These are phyloP conservation scores for Nephrotoma guestfalica DNA, from an alignment of 2,888 invertebrate genomes.

Conservation along the genomic window DNA sequence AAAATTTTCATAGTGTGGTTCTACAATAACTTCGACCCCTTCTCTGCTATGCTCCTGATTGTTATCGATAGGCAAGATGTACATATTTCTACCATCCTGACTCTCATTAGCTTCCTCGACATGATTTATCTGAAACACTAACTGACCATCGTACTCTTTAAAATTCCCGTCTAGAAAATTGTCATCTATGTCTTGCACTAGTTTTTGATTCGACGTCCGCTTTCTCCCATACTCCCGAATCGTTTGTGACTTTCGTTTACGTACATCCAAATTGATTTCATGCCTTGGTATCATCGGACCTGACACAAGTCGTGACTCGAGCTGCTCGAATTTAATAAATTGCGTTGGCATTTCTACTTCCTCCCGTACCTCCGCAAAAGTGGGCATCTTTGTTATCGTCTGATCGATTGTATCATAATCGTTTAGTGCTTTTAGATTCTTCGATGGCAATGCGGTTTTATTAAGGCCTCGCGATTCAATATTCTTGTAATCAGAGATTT, in stretches of 20 bases:
- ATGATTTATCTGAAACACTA: not conserved
- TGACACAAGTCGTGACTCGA: not conserved
- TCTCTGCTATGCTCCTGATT: not conserved
- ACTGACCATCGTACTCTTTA: not conserved
- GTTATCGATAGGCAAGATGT: not conserved
- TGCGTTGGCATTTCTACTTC: not conserved
- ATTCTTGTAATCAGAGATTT: conserved; percentile 18
- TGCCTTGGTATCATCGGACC: not conserved
- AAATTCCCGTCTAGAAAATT: not conserved
- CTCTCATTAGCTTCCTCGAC: not conserved
- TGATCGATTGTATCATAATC: not conserved
- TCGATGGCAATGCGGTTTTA: conserved; percentile 16
- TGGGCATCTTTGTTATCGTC: not conserved
- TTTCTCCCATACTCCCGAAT: not conserved
- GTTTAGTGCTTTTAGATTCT: conserved; percentile 16
- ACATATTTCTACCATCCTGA: not conserved
- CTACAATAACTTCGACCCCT: not conserved
- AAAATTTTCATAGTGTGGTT: not conserved
- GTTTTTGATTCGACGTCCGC: not conserved
- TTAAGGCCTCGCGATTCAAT: conserved; percentile 17
- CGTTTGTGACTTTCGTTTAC: not conserved
- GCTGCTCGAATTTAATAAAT: not conserved
- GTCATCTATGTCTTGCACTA: not conserved
- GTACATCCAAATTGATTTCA: not conserved
- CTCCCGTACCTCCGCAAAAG: not conserved